Evolutionary conservation across 2,113 vertebrate species (phyloP), one percentile per base, ranked within the genome.

Genomic region (Panthera uncia): DNA sequence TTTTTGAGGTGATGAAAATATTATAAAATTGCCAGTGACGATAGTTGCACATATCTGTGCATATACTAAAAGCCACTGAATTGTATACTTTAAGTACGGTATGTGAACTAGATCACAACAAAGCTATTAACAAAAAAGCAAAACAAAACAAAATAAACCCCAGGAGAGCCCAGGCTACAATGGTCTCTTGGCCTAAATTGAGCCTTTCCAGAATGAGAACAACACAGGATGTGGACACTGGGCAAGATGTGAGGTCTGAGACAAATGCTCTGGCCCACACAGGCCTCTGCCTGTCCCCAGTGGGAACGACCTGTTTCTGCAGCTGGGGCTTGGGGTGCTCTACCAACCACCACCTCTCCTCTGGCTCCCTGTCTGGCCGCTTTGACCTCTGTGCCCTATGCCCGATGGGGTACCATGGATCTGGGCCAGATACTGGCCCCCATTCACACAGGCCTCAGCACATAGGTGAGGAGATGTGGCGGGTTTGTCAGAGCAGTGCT

Each of bases 241-340:
- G 71, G 11, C 38, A 2, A 52, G 50, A 36, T 5, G 3, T 16
- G 19, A 79, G n/a, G 41, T 4, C 1, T 0, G n/a, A 68, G 57
- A 55, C 0, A 1, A 19, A 41, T 1, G 1, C 41, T 36, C 1
- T 4, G 41, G 57, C 4, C 33, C 76, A 45, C 8, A 9, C 0
- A 0, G 25, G 61, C 14, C 2, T 68, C 25, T 11, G 7, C 13
- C 29, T 68, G 57, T 29, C 13, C 31, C 33, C 55, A 12, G 18
- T 38, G 36, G 19, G 31, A 76, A 38, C 0, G 3, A 65, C 6
- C n/a, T 15, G 0, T 0, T 1, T 25, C 36, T 38, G 71, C 31
- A 38, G 79, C 57, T 7, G 31, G 23, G 81, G 29, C 4, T 71
- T 5, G 4, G 10, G 19, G 29, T 41, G 19, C 33, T 85, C 27